phyloP scores from a whole-genome alignment of 2,113 vertebrate species.

The Chunga burmeisteri region DNA sequence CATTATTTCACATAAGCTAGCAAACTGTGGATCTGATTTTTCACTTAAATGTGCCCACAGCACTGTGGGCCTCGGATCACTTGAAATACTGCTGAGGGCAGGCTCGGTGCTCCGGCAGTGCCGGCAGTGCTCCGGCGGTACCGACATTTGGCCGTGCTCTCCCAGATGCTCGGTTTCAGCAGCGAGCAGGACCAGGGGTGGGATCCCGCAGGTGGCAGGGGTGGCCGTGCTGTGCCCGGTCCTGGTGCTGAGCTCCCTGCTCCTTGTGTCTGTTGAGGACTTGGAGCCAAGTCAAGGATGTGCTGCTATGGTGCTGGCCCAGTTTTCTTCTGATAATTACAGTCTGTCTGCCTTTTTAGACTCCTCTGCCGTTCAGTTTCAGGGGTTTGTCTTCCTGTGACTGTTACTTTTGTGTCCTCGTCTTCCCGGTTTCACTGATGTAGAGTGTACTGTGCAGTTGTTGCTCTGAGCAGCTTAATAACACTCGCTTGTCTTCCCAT shows the following conservation, averaged over 20 bases:
- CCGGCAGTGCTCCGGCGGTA: not conserved
- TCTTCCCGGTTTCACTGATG: not conserved
- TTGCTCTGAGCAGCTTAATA: not conserved
- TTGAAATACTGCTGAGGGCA: not conserved
- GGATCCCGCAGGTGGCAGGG: not conserved
- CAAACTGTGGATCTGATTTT: not conserved
- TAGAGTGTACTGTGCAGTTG: not conserved
- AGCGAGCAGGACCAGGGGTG: no score
- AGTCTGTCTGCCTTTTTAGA: not conserved
- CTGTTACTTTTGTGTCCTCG: not conserved
- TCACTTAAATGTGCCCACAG: not conserved
- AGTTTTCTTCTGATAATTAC: not conserved
- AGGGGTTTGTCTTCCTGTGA: not conserved
- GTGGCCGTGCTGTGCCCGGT: not conserved
- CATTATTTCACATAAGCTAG: not conserved
- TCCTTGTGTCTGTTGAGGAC: not conserved
- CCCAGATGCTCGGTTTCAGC: not conserved
- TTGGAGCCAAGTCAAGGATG: not conserved
- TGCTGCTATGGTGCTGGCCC: not conserved
- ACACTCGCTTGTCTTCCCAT: not conserved
- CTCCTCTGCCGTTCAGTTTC: not conserved
- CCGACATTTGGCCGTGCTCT: fast-evolving
- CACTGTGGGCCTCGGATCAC: not conserved
- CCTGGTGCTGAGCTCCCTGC: not conserved
- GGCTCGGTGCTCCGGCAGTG: fast-evolving